phyloP scores from a whole-genome alignment of 1,140 invertebrate genomes.

The Sitobion miscanthi region DNA sequence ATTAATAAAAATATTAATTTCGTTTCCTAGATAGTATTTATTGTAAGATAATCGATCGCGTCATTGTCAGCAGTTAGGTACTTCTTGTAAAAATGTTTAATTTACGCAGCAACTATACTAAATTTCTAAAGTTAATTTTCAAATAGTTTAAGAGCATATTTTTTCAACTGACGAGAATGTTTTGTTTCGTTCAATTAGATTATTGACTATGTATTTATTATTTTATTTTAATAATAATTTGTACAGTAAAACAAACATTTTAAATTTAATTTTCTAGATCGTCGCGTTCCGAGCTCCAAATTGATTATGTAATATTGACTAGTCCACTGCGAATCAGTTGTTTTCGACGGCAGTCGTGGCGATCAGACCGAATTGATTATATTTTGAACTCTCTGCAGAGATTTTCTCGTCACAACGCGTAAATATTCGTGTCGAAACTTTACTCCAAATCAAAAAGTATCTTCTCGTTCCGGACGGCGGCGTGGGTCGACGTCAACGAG shows the following conservation, averaged over 20 bases:
- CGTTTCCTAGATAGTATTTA: neutral
- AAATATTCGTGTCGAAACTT: constrained; percentile 2
- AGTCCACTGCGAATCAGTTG: neutral
- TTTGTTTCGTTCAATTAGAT: neutral
- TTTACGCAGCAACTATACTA: neutral
- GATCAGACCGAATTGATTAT: neutral
- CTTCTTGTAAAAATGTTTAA: neutral
- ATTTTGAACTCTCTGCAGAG: neutral
- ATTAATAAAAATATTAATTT: neutral
- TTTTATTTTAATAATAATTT: neutral
- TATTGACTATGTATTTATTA: too few relatives aligned
- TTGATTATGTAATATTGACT: neutral
- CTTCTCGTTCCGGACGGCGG: neutral
- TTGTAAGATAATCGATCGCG: neutral
- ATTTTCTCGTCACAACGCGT: neutral
- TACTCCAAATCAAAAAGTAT: constrained; percentile 19
- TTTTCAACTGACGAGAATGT: neutral
- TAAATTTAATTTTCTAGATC: neutral
- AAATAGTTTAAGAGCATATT: neutral
- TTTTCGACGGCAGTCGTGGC: neutral
- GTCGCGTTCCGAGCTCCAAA: neutral
- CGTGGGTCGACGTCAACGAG: neutral
- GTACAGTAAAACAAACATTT: neutral
- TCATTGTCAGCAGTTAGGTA: neutral
- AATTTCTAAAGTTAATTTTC: neutral